These are phyloP conservation scores for Nesogale talazaci DNA, from an alignment of 2,113 vertebrate genomes.

Conservation along the genomic window DNA sequence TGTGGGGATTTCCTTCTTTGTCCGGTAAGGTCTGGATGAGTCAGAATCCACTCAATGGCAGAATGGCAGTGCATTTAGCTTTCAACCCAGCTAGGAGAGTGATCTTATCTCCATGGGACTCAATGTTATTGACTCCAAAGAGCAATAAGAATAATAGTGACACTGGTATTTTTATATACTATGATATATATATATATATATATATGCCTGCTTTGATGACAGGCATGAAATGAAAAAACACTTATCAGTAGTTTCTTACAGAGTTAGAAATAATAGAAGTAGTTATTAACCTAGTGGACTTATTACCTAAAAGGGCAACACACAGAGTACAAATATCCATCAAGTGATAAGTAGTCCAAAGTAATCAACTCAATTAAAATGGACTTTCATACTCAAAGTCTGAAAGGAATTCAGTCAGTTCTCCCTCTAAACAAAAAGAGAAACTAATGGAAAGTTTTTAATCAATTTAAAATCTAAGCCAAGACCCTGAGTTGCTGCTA, in stretches of 20 bases:
- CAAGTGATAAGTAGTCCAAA: neutral
- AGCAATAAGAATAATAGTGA: neutral
- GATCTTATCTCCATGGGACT: neutral
- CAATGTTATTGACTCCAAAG: slow-evolving; percentile 1
- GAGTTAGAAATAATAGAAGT: neutral
- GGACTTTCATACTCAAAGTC: neutral
- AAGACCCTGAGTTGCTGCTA: neutral
- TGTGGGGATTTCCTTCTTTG: too few relatives aligned
- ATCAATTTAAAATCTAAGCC: slow-evolving; percentile 36
- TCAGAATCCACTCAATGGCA: neutral
- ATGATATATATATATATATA: too few relatives aligned
- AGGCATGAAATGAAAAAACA: neutral
- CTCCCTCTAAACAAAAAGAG: slow-evolving; percentile 18
- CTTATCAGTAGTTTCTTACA: neutral
- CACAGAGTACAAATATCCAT: neutral
- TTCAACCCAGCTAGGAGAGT: slow-evolving; percentile 23
- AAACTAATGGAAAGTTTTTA: neutral
- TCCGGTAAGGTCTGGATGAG: too few relatives aligned
- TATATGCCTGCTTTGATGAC: neutral
- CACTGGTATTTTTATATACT: neutral
- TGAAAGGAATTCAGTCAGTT: slow-evolving; percentile 8
- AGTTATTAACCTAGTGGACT: slow-evolving; percentile 40
- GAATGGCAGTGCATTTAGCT: neutral
- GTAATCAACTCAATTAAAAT: neutral
- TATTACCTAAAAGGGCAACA: neutral